Evolutionary conservation across 2,888 invertebrate genomes (phyloP).

Genomic region (Agrochola lota): DNA sequence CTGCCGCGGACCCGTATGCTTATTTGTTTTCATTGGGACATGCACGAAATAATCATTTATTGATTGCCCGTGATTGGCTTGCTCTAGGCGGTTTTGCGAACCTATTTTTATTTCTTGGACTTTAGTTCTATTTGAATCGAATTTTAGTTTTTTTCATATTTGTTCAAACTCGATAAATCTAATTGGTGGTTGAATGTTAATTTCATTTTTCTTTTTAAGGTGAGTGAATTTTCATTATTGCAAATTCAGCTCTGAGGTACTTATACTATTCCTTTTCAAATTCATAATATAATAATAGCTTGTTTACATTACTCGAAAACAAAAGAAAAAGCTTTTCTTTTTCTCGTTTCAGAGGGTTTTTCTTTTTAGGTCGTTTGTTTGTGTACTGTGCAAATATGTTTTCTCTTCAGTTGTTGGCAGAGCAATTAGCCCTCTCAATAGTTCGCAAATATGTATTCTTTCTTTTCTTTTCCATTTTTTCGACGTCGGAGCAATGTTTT

Average conservation of each 20-base stretch:
- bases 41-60: slow-evolving; percentile 63
- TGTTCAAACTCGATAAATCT: neutral
- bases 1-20: slow-evolving; percentile 57
- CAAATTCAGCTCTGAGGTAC: neutral
- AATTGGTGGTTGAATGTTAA: neutral
- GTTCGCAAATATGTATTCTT: slow-evolving; percentile 15
- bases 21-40: slow-evolving; percentile 63
- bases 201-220: neutral
- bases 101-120: slow-evolving; percentile 32
- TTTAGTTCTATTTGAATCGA: slow-evolving; percentile 18
- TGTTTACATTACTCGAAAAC: slow-evolving; percentile 2
- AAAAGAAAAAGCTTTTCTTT: neutral
- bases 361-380: slow-evolving; percentile 12
- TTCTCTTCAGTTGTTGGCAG: slow-evolving; percentile 30
- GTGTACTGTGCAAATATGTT: slow-evolving; percentile 39
- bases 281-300: slow-evolving; percentile 2
- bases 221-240: neutral
- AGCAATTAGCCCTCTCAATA: slow-evolving; percentile 44
- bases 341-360: slow-evolving; percentile 7
- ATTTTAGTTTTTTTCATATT: slow-evolving; percentile 5
- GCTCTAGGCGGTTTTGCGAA: slow-evolving; percentile 38
- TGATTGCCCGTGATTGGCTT: slow-evolving; percentile 60
- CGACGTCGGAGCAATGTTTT: neutral
- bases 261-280: neutral
- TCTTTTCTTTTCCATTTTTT: neutral